A percentile compares a stretch with the other conserved stretches of the same genome.
Conservation (phyloP, 2,888 invertebrate species). For the Alloscopus bannaensis region DNA sequence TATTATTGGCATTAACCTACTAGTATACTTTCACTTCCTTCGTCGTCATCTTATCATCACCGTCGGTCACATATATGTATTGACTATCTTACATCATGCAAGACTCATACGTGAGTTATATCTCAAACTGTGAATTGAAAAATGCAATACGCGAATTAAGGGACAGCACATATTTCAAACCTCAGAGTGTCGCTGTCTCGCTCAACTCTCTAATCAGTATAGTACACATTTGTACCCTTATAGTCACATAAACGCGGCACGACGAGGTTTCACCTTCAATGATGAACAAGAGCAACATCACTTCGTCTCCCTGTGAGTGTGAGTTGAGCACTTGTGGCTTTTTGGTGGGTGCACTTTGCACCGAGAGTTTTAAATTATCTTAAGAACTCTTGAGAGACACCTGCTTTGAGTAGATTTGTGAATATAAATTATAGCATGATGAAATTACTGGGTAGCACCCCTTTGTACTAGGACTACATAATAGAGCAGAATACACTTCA, state of each 20-base stretch:
- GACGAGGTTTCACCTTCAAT: slow-evolving; percentile 1
- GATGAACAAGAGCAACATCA: neutral
- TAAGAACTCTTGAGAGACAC: neutral
- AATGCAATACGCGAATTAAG: no score
- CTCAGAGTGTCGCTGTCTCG: no score
- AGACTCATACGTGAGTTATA: neutral
- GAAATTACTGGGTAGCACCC: slow-evolving; percentile 7
- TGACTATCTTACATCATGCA: slow-evolving; percentile 20
- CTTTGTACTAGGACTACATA: no score
- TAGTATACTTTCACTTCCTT: slow-evolving; percentile 56
- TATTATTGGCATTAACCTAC: slow-evolving; percentile 59
- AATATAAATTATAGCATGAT: slow-evolving; percentile 16
- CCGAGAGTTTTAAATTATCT: neutral
- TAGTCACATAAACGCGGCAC: no score
- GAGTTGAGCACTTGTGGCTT: no score
- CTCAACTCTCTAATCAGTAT: no score
- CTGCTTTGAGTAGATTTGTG: slow-evolving; percentile 9
- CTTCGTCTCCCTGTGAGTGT: neutral
- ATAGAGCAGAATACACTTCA: no score
- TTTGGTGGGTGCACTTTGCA: no score
- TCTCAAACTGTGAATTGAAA: no score
- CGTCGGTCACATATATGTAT: neutral
- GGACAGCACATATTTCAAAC: no score
- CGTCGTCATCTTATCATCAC: neutral
- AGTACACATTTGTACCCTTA: no score